Conservation (phyloP, 2,888 invertebrate species). For the Drosophila emarginata region DNA sequence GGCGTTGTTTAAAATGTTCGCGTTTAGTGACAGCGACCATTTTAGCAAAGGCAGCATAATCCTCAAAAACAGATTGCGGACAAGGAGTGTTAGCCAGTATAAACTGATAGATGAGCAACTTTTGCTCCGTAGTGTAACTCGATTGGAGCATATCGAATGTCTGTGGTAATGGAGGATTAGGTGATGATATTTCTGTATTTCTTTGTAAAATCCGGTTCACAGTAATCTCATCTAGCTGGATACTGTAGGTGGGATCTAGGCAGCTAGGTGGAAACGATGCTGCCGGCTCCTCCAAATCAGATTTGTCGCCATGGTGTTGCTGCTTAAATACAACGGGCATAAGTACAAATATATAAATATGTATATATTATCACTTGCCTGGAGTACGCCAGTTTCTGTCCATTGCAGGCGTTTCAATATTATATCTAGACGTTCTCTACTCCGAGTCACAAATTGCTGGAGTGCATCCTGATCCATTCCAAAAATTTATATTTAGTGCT, state of each 20-base stretch:
- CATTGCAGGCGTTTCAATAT: slow-evolving; percentile 68
- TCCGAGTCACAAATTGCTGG: slow-evolving; percentile 34
- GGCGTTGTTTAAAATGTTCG: slow-evolving; percentile 68
- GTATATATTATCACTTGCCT: slow-evolving; percentile 43
- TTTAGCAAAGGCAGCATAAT: slow-evolving; percentile 72
- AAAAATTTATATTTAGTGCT: not conserved
- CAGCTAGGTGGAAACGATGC: slow-evolving; percentile 32
- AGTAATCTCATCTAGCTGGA: slow-evolving; percentile 23
- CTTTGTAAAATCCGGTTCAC: slow-evolving; percentile 49
- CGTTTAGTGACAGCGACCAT: slow-evolving; percentile 74
- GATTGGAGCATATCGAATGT: slow-evolving; percentile 73
- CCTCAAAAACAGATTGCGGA: slow-evolving; percentile 17
- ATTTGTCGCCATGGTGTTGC: not conserved
- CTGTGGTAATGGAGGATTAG: not conserved
- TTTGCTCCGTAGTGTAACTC: slow-evolving; percentile 64
- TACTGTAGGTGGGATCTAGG: slow-evolving; percentile 13
- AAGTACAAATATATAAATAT: not conserved
- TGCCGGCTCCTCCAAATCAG: not conserved
- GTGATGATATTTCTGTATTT: not conserved
- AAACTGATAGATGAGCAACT: slow-evolving; percentile 74
- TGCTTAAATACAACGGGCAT: not conserved
- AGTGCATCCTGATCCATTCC: slow-evolving; percentile 26
- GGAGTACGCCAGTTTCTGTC: slow-evolving; percentile 58
- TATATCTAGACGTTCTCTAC: slow-evolving; percentile 50
- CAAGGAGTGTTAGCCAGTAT: slow-evolving; percentile 44